Percentiles rank a stretch among this genome's conserved stretches.
These are phyloP conservation scores for Macrochelys suwanniensis DNA, from an alignment of 2,797 vertebrate species.

Conservation along the genomic window DNA sequence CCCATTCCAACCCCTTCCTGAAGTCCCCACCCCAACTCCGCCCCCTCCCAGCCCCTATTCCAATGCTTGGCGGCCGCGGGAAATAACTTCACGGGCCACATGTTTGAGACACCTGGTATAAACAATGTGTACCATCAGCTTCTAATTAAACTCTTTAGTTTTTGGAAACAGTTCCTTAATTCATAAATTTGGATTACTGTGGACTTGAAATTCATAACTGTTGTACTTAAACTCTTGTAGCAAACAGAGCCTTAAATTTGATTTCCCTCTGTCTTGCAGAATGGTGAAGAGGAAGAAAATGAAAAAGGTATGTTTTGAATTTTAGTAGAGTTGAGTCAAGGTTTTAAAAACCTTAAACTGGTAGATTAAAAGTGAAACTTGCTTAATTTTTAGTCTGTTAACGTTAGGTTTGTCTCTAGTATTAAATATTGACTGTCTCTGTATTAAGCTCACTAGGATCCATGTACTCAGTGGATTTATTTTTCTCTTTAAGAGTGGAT, in stretches of 20 bases:
- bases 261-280: constrained; percentile 85
- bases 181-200: background rate
- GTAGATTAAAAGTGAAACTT: constrained; percentile 54
- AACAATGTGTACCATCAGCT: background rate
- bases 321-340: constrained; percentile 73
- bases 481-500: constrained; percentile 72
- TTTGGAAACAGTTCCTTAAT: background rate
- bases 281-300: constrained; percentile 93
- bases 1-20: no score
- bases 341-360: constrained; percentile 66
- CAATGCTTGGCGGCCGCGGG: no score
- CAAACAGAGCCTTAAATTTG: constrained; percentile 73
- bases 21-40: no score
- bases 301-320: constrained; percentile 95
- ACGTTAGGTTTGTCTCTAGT: constrained; percentile 75
- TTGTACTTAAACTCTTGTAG: constrained; percentile 31
- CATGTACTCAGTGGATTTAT: constrained; percentile 68
- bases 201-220: background rate
- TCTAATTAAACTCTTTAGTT: background rate
- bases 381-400: constrained; percentile 66
- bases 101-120: no score
- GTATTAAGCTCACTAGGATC: constrained; percentile 71
- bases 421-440: constrained; percentile 61
- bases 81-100: no score
- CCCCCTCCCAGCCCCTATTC: no score